Base-by-base conservation (phyloP, 2,888 invertebrate species). In the Scaptomyza flava region DNA sequence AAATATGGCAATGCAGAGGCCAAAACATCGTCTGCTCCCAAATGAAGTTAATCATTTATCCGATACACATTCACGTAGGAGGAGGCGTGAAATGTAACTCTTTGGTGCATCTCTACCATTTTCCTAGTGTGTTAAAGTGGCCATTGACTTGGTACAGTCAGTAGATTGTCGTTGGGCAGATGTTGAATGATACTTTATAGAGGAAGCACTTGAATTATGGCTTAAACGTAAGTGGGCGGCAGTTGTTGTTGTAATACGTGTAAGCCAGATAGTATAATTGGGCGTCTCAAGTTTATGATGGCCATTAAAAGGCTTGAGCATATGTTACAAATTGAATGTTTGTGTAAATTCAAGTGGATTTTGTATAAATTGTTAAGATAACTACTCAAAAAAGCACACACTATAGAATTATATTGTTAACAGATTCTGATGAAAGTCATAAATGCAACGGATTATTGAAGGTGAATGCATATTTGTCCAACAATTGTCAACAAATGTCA, bases 1-100 rank as follows among this genome's bases (percentile, higher is more conserved):
- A 72, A 50, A 75, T 63, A 77, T 72, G 76, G 79, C 57, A 61
- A 7, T 8, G 27, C 34, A 31, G 38, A 20, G 41, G 17, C 62
- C 38, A 46, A 43, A 54, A 41, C 38, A 41, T 17, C 58, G 27
- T 12, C 48, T 34, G 14, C 69, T 52, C 23, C 42, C 52, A 68
- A 59, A 60, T 57, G 56, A 53, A 68, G 61, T 65, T 60, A 33
- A 68, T 68, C 47, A 67, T 77, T 34, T 30, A 69, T 60, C 43
- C 57, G 58, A 77, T 79, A 79, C 77, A 23, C 27, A 79, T 74
- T 46, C 45, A 68, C 53, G 82, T 81, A 17, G 23, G 3, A 53
- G 85, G 85, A 79, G 79, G 82, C 85, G 85, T 81, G 68, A 81
- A 73, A 68, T 59, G 54, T 56, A 66, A 63, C 46, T 79, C 47